A percentile compares a stretch with the other conserved stretches of the same genome.
Evolutionary conservation across 1,140 invertebrate genomes (phyloP).

Genomic region (Formica exsecta): DNA sequence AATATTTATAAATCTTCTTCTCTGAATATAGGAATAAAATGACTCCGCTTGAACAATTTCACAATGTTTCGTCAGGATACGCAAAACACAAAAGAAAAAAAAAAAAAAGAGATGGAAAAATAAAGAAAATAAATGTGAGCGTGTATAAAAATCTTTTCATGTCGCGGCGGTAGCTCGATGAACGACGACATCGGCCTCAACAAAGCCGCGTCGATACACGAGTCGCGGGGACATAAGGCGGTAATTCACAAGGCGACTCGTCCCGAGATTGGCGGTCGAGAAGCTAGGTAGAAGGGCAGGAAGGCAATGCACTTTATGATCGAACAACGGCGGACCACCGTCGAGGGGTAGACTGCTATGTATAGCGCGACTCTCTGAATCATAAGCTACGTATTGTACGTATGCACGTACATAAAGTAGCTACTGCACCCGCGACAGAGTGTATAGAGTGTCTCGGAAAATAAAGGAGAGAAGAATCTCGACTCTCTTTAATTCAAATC

Average conservation of each 20-base stretch:
- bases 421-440: slow-evolving; percentile 3
- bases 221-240: slow-evolving; percentile 61
- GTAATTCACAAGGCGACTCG: slow-evolving; percentile 65
- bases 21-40: not conserved
- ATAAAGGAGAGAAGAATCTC: not conserved
- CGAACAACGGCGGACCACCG: slow-evolving; percentile 69
- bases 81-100: not conserved
- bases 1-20: not conserved
- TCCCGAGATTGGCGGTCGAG: slow-evolving; percentile 71
- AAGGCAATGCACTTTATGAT: slow-evolving; percentile 78
- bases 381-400: slow-evolving; percentile 65
- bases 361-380: slow-evolving; percentile 71
- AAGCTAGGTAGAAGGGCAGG: slow-evolving; percentile 65
- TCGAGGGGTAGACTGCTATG: slow-evolving; percentile 72
- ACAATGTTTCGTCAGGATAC: too few species aligned
- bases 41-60: too few species aligned
- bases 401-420: slow-evolving; percentile 42
- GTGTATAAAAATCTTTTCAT: not conserved
- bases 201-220: slow-evolving; percentile 30
- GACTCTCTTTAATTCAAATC: not conserved
- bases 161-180: not conserved
- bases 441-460: slow-evolving; percentile 37
- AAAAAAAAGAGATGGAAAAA: not conserved
- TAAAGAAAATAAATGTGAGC: not conserved
- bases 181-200: slow-evolving; percentile 4